Evolutionary conservation across 1,140 invertebrate species (phyloP), one percentile per base, ranked within the genome.

Genomic region (Dinothrombium tinctorium): DNA sequence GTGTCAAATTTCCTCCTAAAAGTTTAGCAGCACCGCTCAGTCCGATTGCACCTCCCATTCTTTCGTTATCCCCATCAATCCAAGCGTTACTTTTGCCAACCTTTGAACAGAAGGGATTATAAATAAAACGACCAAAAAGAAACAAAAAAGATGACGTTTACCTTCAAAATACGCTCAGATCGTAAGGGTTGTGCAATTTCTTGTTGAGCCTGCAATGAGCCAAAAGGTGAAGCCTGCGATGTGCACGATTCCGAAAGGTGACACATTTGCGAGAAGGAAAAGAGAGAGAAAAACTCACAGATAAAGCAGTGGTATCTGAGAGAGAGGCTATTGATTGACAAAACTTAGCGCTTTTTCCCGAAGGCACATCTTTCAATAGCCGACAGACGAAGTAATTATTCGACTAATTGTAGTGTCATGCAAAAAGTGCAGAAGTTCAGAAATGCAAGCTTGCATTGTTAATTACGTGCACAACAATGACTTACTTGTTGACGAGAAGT

Each of bases 401-500:
- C n/a, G n/a, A n/a, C n/a, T n/a, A n/a, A n/a, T n/a, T n/a, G n/a
- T n/a, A n/a, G n/a, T n/a, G n/a, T n/a, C n/a, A n/a, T n/a, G n/a
- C n/a, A n/a, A n/a, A n/a, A n/a, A n/a, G n/a, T n/a, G n/a, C n/a
- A n/a, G n/a, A n/a, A n/a, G n/a, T n/a, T n/a, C n/a, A n/a, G n/a
- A n/a, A n/a, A n/a, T n/a, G n/a, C n/a, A 33, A 40, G 25, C 5
- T 8, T 31, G 17, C 8, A 17, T 14, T 14, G 12, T 12, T 2
- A 14, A 17, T 15, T 7, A 3, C 2, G 12, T 7, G 20, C 11
- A 15, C 20, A 24, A 39, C 8, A 12, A 14, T 14, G 5, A 29
- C 23, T 37, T 42, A 50, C 47, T 35, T 43, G 52, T 49, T 62
- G 59, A 48, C 55, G 52, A 19, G n/a, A 38, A 14, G 15, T 12